Evolutionary conservation across 2,113 vertebrate species (phyloP), one percentile per base, ranked within the genome.

Genomic region (Mellivora capensis): DNA sequence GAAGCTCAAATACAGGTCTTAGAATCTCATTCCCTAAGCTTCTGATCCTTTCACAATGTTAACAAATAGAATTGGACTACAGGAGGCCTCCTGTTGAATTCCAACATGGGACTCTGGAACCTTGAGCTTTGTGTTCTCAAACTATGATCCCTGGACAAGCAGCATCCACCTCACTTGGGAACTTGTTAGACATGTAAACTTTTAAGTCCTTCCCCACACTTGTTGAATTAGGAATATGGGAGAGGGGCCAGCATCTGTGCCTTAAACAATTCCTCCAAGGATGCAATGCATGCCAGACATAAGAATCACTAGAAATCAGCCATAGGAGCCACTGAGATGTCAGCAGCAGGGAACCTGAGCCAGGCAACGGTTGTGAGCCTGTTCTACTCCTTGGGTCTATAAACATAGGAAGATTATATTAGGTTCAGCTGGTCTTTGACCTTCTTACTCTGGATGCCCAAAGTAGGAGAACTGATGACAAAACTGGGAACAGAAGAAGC

Each of bases 241-340:
- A 12, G 6, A 10, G 4, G 42, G 10, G 10, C 17, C 31, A 6
- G 4, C 31, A 34, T 18, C 54, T 47, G 29, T 0, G 3, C 17
- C 20, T 62, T 25, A 25, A 52, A 11, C 3, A 54, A 42, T 25
- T 3, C 7, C 3, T n/a, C 29, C 3, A n/a, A 7, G 25, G 6
- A 29, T 13, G 14, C 17, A 7, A 20, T 25, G 2, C 17, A 3
- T 3, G 1, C 12, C 0, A 25, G 25, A 42, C 1, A 0, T 3
- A 34, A 64, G 72, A 42, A 21, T 18, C 54, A 20, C 37, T 6
- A 0, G 34, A 8, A 8, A 47, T 62, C 15, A 18, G 39, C n/a
- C 62, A 7, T 1, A 62, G 13, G 69, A 87, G 13, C 31, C 15
- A 25, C 9, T 3, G 44, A 69, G 17, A 64, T 10, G 34, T 74